Base-by-base conservation (phyloP, 2,797 vertebrate species). In the Ctenosaura bakeri region DNA sequence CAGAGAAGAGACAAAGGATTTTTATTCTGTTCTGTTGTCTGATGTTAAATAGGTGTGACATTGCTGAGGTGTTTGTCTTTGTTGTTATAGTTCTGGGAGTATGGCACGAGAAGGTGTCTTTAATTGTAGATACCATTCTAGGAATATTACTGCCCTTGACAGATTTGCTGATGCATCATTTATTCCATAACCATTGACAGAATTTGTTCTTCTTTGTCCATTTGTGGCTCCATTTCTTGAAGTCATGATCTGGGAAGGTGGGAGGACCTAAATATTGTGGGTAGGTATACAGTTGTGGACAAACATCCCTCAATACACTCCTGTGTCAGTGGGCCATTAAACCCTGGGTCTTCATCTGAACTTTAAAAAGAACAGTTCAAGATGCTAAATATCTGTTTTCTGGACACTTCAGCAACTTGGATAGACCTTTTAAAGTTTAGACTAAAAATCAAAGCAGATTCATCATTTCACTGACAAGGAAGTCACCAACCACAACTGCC, bases 31-130 rank as follows among this genome's bases (percentile, higher is more conserved):
- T 78, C 71, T 42, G 35, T 82, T 59, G 24, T n/a, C 83, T 56
- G 20, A 89, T 86, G 59, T 89, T 82, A 89, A 89, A 54, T 56
- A 88, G 50, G 20, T 78, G 71, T 83, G 80, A 78, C 80, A 69
- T 9, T 56, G 46, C 73, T 78, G 71, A 71, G 35, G 59, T 78
- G 59, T 59, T 74, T 90, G 56, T 35, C 59, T 86, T 52, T 82
- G 46, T 71, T 90, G 84, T 90, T 90, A 56, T 90, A 78, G 80
- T 59, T 83, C 35, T 78, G 80, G 59, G 80, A 87, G n/a, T 54
- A 29, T 20, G 46, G n/a, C 26, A 29, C 12, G 86, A 56, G 59
- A 90, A 87, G 46, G 26, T 83, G 54, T 66, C 74, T 90, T 83
- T 87, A 90, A 90, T 78, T 83, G 80, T 64, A 77, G 73, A n/a